Evolutionary conservation across 2,797 vertebrate genomes (phyloP), one percentile per base, ranked within the genome.

Genomic region (Phrynocephalus forsythii): DNA sequence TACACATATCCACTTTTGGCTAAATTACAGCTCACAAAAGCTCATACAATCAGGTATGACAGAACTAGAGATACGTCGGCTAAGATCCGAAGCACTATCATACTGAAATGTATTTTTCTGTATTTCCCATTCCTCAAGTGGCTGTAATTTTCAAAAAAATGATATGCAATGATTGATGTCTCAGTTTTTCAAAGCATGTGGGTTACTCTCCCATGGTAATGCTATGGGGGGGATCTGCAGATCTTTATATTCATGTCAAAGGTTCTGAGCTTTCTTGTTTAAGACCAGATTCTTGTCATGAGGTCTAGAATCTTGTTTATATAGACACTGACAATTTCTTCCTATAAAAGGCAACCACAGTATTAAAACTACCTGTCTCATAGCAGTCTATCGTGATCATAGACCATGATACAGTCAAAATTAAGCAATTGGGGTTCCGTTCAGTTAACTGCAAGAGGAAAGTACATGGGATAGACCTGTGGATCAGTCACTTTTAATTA

Each of bases 401-500:
- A 71, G 16, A 9, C 2, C 10, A 78, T 30, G 50, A 26, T 26
- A 11, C 22, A 79, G 77, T 67, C 24, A 4, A 69, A 71, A 67
- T 71, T 16, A 38, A 79, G 77, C 77, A 84, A 71, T 71, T n/a
- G 6, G 30, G 73, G 33, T 22, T 78, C 30, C 38, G 28, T 48
- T 50, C 26, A 16, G 22, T 73, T 76, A 82, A 82, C 28, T 76
- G 48, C 68, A 80, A 77, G 18, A 82, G n/a, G 63, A 9, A 82
- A 82, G 22, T 48, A 28, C 63, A 22, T 52, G 22, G 71, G 13
- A 28, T 30, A 52, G 76, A 79, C 56, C 52, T 79, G 52, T 28
- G 13, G 60, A 84, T 75, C 68, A 84, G 22, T 88, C 75, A 67
- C 56, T 28, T 81, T 81, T 88, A 81, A 85, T 88, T 84, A 75